Conservation (phyloP, 2,797 vertebrate species). For the Perodicticus potto region DNA sequence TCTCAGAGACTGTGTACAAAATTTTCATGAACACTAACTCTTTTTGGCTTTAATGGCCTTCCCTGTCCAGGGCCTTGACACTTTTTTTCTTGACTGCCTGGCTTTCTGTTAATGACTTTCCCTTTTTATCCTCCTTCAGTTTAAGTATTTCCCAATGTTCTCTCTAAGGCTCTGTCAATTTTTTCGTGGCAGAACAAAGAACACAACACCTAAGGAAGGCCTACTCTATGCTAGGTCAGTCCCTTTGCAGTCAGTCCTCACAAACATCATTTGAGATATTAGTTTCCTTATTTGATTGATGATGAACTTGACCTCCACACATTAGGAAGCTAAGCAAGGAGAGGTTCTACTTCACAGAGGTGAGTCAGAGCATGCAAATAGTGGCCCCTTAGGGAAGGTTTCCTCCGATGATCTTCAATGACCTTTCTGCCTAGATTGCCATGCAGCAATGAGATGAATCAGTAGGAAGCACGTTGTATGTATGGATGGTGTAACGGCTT, state of each 20-base stretch:
- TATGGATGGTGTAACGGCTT: not conserved
- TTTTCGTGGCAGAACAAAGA: slow-evolving; percentile 5
- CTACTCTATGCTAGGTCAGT: not conserved
- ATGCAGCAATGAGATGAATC: not conserved
- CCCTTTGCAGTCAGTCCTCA: not conserved
- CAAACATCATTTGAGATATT: not conserved
- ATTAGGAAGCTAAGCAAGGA: not conserved
- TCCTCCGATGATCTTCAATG: not conserved
- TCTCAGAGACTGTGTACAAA: slow-evolving; percentile 38
- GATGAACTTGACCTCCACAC: not conserved
- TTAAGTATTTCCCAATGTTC: not conserved
- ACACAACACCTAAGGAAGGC: not conserved
- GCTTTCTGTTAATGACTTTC: not conserved
- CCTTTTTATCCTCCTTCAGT: not conserved
- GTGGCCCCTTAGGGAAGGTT: not conserved
- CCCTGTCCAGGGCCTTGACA: not conserved
- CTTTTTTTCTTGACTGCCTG: not conserved
- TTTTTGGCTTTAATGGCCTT: not conserved
- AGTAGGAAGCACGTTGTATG: not conserved
- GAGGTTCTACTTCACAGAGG: not conserved
- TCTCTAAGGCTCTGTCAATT: not conserved
- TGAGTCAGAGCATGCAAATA: not conserved
- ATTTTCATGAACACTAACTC: slow-evolving; percentile 66
- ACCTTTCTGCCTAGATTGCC: not conserved
- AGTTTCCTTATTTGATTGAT: not conserved